Evolutionary conservation across 2,888 invertebrate species (phyloP).

Genomic region (Hemithea aestivaria): DNA sequence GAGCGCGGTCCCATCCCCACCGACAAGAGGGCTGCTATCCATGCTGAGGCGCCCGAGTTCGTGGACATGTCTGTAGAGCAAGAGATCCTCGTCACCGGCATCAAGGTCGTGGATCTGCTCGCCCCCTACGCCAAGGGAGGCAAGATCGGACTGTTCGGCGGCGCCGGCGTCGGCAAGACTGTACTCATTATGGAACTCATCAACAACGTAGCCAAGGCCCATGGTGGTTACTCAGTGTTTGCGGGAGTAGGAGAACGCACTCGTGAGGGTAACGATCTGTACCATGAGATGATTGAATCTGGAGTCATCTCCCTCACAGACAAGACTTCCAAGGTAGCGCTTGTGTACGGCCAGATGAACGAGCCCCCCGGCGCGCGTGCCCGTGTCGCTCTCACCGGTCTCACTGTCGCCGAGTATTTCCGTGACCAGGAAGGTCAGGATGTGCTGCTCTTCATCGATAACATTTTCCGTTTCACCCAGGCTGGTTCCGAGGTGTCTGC

Average conservation of each 20-base stretch:
- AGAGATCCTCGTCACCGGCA: conserved; percentile 95
- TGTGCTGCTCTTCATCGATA: conserved; percentile 96
- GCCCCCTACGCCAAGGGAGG: conserved; percentile 97
- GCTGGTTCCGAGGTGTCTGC: conserved; percentile 95
- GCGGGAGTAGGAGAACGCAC: conserved; percentile 97
- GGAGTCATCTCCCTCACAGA: conserved; percentile 95
- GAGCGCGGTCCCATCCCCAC: conserved; percentile 93
- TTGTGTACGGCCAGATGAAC: conserved; percentile 98
- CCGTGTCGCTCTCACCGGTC: conserved; percentile 94
- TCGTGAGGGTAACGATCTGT: conserved; percentile 97
- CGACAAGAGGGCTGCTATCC: conserved; percentile 88
- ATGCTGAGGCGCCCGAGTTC: conserved; percentile 94
- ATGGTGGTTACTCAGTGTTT: conserved; percentile 98
- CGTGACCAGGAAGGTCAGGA: conserved; percentile 97
- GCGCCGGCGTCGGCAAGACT: conserved; percentile 97
- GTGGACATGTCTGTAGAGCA: conserved; percentile 95
- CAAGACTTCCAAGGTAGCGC: conserved; percentile 93
- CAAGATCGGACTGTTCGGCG: conserved; percentile 96
- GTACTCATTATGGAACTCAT: conserved; percentile 98
- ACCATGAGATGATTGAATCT: conserved; percentile 97
- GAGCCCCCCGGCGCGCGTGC: conserved; percentile 98
- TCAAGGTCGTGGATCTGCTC: conserved; percentile 95
- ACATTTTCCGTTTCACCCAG: conserved; percentile 97
- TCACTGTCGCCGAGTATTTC: conserved; percentile 97
- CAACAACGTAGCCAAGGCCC: conserved; percentile 97